Percentiles rank a stretch among this genome's conserved stretches.
These are phyloP conservation scores for Microcebus jonahi DNA, from an alignment of 2,113 vertebrate species.

Conservation along the genomic window DNA sequence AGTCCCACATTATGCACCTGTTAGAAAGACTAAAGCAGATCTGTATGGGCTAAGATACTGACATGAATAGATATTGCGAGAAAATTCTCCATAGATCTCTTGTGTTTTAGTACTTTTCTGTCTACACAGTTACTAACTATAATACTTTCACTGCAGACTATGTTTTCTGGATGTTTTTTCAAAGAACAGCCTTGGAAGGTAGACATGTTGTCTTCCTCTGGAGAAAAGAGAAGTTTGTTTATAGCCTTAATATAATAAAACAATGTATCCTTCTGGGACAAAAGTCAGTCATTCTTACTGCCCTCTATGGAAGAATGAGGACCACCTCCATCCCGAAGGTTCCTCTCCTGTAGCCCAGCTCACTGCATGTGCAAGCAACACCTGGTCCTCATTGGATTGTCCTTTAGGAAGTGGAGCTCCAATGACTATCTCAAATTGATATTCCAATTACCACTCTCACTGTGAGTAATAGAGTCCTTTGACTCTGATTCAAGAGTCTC, in stretches of 20 bases:
- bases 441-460: not conserved
- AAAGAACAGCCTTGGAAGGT: not conserved
- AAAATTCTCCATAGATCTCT: not conserved
- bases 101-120: not conserved
- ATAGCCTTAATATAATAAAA: not conserved
- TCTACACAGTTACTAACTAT: not conserved
- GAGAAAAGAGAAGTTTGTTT: not conserved
- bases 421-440: not conserved
- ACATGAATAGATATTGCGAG: not conserved
- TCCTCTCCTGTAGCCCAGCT: not conserved
- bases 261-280: not conserved
- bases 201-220: not conserved
- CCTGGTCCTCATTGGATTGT: rapidly evolving
- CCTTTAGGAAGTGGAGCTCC: not conserved
- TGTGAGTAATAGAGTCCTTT: not conserved
- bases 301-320: not conserved
- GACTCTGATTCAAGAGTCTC: not conserved
- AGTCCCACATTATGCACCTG: not conserved
- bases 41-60: not conserved
- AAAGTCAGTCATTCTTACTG: not conserved
- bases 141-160: not conserved
- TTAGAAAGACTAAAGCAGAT: not conserved
- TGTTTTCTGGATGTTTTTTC: not conserved
- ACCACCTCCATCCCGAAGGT: rapidly evolving
- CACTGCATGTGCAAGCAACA: not conserved